These are phyloP conservation scores for Eulemur albifrons DNA, from an alignment of 2,797 vertebrate species.

Conservation along the genomic window DNA sequence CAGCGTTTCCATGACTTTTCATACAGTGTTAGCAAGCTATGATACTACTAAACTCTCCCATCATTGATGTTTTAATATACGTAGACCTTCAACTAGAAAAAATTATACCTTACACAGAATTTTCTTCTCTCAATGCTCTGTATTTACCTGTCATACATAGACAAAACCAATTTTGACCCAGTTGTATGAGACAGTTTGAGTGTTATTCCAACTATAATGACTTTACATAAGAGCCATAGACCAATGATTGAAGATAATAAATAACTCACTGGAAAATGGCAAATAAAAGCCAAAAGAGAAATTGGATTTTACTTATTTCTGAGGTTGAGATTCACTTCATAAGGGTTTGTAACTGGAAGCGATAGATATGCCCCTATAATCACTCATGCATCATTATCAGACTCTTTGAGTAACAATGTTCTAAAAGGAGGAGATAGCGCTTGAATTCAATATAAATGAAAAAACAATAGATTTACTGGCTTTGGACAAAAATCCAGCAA, in stretches of 20 bases:
- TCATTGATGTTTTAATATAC: neutral
- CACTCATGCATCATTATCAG: conserved; percentile 64
- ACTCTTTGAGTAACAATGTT: conserved; percentile 48
- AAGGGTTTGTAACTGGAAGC: conserved; percentile 47
- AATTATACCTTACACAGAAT: neutral
- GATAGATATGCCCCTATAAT: conserved; percentile 61
- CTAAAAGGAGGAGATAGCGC: neutral
- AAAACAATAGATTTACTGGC: neutral
- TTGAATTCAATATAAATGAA: conserved; percentile 20
- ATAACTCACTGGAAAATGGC: neutral
- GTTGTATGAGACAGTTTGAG: neutral
- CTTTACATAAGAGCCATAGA: neutral
- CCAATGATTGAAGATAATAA: neutral
- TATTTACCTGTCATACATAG: neutral
- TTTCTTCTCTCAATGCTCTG: neutral
- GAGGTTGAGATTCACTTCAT: conserved; percentile 18
- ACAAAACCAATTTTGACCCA: neutral
- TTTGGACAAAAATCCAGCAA: neutral
- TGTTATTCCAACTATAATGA: neutral
- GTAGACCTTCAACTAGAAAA: neutral
- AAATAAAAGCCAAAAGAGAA: neutral
- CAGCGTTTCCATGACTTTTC: neutral
- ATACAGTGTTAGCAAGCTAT: neutral
- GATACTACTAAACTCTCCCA: neutral
- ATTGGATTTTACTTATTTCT: conserved; percentile 2